Conservation (phyloP, 2,888 invertebrate genomes). For the Uloborus plumipes region DNA sequence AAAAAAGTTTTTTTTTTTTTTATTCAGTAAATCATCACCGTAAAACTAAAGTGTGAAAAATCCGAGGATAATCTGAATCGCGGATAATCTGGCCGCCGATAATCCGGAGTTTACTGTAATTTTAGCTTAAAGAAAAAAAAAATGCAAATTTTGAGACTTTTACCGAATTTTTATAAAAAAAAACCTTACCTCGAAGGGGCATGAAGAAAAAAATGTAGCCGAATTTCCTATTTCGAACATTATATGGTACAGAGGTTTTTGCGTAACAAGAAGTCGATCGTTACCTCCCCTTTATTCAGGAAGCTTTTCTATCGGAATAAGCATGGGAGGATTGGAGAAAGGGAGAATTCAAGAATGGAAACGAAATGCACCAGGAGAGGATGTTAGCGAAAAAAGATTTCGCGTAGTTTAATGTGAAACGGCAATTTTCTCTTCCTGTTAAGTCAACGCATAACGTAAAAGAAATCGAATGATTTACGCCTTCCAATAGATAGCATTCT, state of each 20-base stretch:
- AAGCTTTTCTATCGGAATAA: slow-evolving; percentile 28
- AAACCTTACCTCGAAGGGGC: no score
- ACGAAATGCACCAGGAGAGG: slow-evolving; percentile 36
- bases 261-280: slow-evolving; percentile 25
- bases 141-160: no score
- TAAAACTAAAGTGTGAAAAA: no score
- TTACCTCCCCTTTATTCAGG: slow-evolving; percentile 3
- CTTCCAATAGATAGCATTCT: slow-evolving; percentile 50
- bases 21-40: no score
- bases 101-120: no score
- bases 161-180: no score
- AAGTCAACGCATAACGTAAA: slow-evolving; percentile 50
- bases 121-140: no score
- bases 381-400: slow-evolving; percentile 46
- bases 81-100: no score
- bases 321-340: neutral
- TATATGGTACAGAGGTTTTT: slow-evolving; percentile 1
- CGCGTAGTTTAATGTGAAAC: slow-evolving; percentile 55
- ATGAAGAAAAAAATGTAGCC: no score
- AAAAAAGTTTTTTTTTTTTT: no score
- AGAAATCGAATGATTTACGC: slow-evolving; percentile 61
- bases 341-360: slow-evolving; percentile 36
- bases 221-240: slow-evolving; percentile 8
- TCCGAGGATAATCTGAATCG: no score
- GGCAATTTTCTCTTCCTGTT: slow-evolving; percentile 41